Conservation (phyloP, 1,140 invertebrate species). For the Melanaphis sacchari region DNA sequence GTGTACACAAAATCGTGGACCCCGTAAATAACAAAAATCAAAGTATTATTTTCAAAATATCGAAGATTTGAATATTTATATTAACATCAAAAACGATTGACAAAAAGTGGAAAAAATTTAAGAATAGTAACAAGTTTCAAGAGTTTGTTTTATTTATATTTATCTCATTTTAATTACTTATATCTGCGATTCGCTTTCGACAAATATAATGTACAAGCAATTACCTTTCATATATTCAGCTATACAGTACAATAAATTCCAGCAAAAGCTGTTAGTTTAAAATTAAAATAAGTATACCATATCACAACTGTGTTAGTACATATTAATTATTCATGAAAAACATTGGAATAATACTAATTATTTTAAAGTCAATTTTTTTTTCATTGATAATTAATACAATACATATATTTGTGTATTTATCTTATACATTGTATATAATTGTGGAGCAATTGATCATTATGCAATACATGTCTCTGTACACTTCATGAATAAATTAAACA, state of each 20-base stretch:
- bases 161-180: neutral
- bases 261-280: neutral
- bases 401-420: neutral
- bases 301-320: neutral
- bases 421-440: neutral
- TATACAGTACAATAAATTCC: neutral
- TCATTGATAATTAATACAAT: neutral
- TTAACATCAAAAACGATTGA: neutral
- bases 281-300: neutral
- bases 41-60: too few species aligned
- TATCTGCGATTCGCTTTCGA: neutral
- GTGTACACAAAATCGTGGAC: too few species aligned
- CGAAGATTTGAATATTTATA: too few species aligned
- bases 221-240: neutral
- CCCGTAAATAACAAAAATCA: too few species aligned
- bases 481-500: neutral
- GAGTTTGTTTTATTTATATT: neutral
- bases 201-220: neutral
- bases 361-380: neutral
- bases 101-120: neutral
- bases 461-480: neutral
- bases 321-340: neutral
- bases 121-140: neutral
- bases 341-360: neutral
- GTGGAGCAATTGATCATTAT: neutral